Conservation (phyloP, 2,797 vertebrate genomes). For the Heterohyrax brucei region DNA sequence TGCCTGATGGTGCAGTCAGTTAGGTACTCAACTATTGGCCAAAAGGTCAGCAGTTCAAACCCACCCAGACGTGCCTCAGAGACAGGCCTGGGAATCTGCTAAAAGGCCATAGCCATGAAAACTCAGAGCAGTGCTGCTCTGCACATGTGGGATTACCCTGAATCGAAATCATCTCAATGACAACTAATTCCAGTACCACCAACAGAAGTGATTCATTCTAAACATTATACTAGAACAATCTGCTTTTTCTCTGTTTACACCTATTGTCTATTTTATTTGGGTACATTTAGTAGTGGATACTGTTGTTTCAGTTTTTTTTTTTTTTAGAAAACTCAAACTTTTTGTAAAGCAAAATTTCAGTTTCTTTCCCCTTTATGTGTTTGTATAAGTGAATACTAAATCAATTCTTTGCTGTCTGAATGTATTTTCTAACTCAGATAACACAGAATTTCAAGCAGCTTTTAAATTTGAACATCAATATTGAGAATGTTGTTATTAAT, state of each 20-base stretch:
- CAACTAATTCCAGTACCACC: neutral
- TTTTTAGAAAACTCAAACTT: slow-evolving; percentile 25
- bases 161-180: neutral
- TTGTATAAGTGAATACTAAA: slow-evolving; percentile 29
- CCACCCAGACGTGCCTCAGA: neutral
- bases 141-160: neutral
- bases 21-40: neutral
- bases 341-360: neutral
- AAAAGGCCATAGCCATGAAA: neutral
- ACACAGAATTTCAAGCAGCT: slow-evolving; percentile 61
- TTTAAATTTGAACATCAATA: slow-evolving; percentile 38
- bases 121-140: neutral
- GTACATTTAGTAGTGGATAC: slow-evolving; percentile 49
- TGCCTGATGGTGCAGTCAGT: neutral
- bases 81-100: neutral
- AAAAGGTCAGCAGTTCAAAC: neutral
- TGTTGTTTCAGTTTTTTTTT: neutral
- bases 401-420: slow-evolving; percentile 41
- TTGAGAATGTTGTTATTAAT: slow-evolving; percentile 50
- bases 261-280: slow-evolving; percentile 8
- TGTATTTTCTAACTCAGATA: slow-evolving; percentile 56
- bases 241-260: neutral
- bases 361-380: slow-evolving; percentile 17
- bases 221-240: neutral
- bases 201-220: slow-evolving; percentile 21